Evolutionary conservation across 2,888 invertebrate genomes (phyloP).

Genomic region (Camponotus fellah): DNA sequence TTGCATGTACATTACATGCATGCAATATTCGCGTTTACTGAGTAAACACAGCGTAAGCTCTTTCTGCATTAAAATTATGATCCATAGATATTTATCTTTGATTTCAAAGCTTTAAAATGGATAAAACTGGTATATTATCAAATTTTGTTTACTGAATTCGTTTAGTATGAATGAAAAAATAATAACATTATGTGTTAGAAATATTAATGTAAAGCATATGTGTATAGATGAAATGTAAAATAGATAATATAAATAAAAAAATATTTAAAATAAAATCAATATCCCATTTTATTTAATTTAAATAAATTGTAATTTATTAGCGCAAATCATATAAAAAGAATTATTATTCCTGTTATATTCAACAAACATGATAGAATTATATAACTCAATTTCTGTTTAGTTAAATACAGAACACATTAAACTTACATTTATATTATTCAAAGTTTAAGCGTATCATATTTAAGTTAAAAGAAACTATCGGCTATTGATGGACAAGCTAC

Average conservation of each 20-base stretch:
- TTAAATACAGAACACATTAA: not conserved
- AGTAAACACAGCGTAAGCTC: conserved; percentile 3
- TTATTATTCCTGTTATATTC: conserved; percentile 4
- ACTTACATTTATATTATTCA: conserved; percentile 14
- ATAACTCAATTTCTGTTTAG: not conserved
- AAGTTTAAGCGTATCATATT: conserved; percentile 36
- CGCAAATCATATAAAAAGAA: not conserved
- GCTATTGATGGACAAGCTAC: conserved; percentile 12
- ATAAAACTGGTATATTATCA: not conserved
- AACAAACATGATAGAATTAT: not conserved
- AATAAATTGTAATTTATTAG: conserved; percentile 26
- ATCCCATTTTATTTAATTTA: conserved; percentile 5
- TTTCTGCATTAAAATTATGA: conserved; percentile 39
- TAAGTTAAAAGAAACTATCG: conserved; percentile 29
- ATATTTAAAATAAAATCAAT: not conserved
- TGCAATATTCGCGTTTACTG: not conserved
- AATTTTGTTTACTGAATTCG: conserved; percentile 2
- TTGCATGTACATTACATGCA: not conserved
- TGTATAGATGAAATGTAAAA: conserved; percentile 32
- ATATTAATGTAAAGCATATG: conserved; percentile 44
- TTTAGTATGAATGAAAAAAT: not conserved
- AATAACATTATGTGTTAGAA: conserved; percentile 20
- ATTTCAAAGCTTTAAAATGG: conserved; percentile 8
- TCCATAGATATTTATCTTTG: conserved; percentile 17
- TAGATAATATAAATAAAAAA: conserved; percentile 9